A percentile compares a stretch with the other conserved stretches of the same genome.
phyloP scores from a whole-genome alignment of 1,140 invertebrate species.

The Musca domestica region DNA sequence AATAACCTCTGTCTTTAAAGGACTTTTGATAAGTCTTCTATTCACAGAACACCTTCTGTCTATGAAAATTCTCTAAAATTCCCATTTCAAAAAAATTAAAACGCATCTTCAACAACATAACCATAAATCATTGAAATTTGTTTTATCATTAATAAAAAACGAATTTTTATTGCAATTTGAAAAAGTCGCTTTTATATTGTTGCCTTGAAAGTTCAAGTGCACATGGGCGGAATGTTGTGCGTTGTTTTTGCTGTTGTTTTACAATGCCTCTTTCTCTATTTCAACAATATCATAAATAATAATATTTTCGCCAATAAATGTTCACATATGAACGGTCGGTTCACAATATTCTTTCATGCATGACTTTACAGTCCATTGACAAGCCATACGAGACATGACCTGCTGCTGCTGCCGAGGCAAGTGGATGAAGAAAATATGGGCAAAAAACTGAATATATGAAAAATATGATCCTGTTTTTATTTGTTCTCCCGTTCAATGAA shows the following conservation, averaged over 20 bases:
- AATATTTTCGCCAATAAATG: slow-evolving; percentile 53
- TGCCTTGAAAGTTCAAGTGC: slow-evolving; percentile 1
- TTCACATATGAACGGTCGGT: slow-evolving; percentile 50
- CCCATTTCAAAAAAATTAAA: no score
- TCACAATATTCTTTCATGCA: not conserved
- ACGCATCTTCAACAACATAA: no score
- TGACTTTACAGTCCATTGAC: slow-evolving; percentile 1
- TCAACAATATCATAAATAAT: slow-evolving; percentile 53
- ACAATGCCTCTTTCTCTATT: slow-evolving; percentile 31
- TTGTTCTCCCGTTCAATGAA: not conserved
- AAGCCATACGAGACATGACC: not conserved
- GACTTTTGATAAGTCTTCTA: no score
- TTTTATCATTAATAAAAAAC: not conserved
- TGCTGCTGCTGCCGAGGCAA: not conserved
- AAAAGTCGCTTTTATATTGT: slow-evolving; percentile 22
- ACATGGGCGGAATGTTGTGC: not conserved
- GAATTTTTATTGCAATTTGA: slow-evolving; percentile 25
- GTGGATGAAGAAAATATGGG: not conserved
- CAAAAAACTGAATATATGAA: slow-evolving; percentile 7
- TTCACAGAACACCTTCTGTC: no score
- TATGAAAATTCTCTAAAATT: no score
- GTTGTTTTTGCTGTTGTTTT: slow-evolving; percentile 43
- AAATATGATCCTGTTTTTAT: not conserved
- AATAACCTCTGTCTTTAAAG: no score
- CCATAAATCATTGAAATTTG: slow-evolving; percentile 22